Base-by-base conservation (phyloP, 2,888 invertebrate species). In the Cheilosia variabilis region DNA sequence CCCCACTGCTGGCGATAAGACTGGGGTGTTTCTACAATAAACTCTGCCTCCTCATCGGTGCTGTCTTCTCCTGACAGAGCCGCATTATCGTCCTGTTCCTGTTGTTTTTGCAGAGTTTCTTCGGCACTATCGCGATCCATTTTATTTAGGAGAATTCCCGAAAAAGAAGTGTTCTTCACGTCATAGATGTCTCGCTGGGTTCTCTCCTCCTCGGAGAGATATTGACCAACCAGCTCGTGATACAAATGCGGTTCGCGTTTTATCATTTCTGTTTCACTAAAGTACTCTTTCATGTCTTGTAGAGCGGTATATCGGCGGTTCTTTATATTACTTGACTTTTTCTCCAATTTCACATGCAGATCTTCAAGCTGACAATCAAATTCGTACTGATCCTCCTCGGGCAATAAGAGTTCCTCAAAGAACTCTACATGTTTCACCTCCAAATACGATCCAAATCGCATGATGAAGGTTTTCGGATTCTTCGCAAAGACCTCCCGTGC, bases 241-340 rank as follows among this genome's bases (percentile, higher is more conserved):
- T 97, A 99, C 0, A 98, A 92, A 68, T 97, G 93, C 0, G 98
- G 99, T 91, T 98, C 97, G 80, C 99, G 93, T 88, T 95, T 95
- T 95, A 97, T 97, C 98, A 99, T 99, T 93, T 97, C 96, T 81
- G 95, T 95, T 91, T 98, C 98, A 90, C 96, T 96, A 90, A 99
- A 99, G 92, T 98, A 98, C 31, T 94, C 93, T 4, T 90, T 94
- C 65, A 94, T 93, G 7, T 88, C 69, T 89, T 96, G 94, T 90
- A 98, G 92, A 1, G 98, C 98, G 89, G 95, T 95, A 90, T 95
- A 98, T 50, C 98, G 93, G 88, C 98, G 93, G 91, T 98, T 98
- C 91, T 95, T 96, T 0, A 96, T 92, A 89, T 94, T 93, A 71
- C 94, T 93, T 87, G 91, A 93, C 87, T 92, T 92, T 79, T 92